Conservation (phyloP, 2,797 vertebrate genomes). For the Hemitrygon akajei region DNA sequence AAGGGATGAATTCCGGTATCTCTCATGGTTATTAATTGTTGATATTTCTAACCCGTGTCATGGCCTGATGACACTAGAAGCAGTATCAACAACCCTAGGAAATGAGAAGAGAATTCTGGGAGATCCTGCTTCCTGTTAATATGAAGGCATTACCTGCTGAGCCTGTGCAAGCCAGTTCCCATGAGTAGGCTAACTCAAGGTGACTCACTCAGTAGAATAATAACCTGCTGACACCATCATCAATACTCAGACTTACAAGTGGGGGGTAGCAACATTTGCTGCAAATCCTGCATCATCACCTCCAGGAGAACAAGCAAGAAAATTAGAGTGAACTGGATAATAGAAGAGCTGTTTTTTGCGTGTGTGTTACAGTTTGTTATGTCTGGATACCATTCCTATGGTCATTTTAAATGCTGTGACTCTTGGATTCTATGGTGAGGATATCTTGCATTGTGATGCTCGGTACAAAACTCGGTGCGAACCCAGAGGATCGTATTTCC, state of each 20-base stretch:
- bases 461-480: neutral
- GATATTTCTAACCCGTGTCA: neutral
- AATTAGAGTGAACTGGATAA: neutral
- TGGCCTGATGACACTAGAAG: neutral
- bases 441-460: neutral
- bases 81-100: neutral
- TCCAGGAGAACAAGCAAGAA: neutral
- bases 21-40: neutral
- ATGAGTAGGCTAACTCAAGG: neutral
- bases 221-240: neutral
- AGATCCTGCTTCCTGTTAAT: neutral
- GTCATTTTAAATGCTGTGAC: neutral
- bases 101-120: neutral
- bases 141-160: neutral
- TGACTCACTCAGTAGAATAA: neutral
- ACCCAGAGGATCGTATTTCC: slow-evolving; percentile 2
- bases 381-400: neutral
- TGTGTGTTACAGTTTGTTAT: neutral
- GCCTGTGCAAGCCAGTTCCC: neutral
- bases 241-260: neutral
- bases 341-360: neutral
- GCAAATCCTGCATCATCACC: neutral
- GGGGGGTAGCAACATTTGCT: neutral
- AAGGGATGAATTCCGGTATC: neutral
- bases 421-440: neutral